Evolutionary conservation across 2,888 invertebrate species (phyloP).

Genomic region (Caenorhabditis doughertyi): DNA sequence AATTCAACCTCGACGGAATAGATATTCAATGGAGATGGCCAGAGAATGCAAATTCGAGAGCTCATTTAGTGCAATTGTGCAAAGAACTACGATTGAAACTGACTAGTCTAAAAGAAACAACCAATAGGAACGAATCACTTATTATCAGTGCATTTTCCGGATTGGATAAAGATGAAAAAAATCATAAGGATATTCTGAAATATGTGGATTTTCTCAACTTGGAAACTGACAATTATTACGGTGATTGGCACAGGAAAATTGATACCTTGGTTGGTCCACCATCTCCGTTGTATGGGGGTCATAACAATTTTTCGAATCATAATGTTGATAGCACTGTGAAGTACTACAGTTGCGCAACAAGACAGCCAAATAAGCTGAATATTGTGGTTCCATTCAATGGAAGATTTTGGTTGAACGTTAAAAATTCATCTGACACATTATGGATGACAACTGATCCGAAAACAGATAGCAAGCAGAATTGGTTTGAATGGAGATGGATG

Average conservation of each 20-base stretch:
- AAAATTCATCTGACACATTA: neutral
- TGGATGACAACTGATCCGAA: neutral
- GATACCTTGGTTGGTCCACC: slow-evolving; percentile 73
- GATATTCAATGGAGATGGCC: neutral
- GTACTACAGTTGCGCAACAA: neutral
- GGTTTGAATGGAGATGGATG: no score
- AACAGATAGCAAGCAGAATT: no score
- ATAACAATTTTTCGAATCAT: slow-evolving; percentile 62
- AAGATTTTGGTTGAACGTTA: slow-evolving; percentile 2
- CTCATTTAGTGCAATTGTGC: neutral
- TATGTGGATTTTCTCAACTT: slow-evolving; percentile 10
- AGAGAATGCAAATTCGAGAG: neutral
- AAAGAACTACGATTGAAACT: neutral
- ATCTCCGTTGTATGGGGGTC: slow-evolving; percentile 62
- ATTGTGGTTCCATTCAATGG: neutral
- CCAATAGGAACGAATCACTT: no score
- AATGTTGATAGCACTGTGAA: slow-evolving; percentile 69
- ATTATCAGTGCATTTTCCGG: no score
- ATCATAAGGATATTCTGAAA: no score
- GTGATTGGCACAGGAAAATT: no score
- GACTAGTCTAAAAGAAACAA: no score
- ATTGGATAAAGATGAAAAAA: neutral
- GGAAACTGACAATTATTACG: slow-evolving; percentile 74
- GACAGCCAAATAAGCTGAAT: neutral
- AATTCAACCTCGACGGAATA: neutral